Evolutionary conservation across 2,888 invertebrate species (phyloP), one percentile per base, ranked within the genome.

Genomic region (Bembecia ichneumoniformis): DNA sequence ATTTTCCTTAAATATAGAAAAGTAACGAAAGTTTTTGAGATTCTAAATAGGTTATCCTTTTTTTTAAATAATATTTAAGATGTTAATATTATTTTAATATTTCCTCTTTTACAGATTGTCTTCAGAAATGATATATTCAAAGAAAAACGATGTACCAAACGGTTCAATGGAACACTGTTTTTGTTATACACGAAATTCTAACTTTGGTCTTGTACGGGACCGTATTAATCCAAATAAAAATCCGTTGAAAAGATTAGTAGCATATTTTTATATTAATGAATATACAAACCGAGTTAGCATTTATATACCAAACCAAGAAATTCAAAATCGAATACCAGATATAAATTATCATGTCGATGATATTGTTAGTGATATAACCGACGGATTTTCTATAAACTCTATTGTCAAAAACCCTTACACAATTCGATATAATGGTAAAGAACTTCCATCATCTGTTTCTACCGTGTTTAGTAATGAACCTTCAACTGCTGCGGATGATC

Each of bases 311-410:
- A 68, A 60, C 46, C 35, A 17, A 10, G 55, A 66, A 11, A 77
- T 70, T 52, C 83, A 84, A 58, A 7, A 10, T 0, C 17, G 56
- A n/a, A 66, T 82, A 43, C 77, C 79, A 3, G 74, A 82, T 49
- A 49, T 80, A 10, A 52, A 62, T 0, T 57, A 62, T 35, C 68
- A 71, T 9, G 13, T 49, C 1, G 59, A 58, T 2, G 79, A 78
- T 28, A 16, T 44, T 5, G 11, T 40, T n/a, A 40, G n/a, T 13
- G 40, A 40, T 13, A 7, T 40, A 40, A 40, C 40, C 11, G 14
- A 40, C 14, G 13, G 14, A 40, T 40, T 40, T n/a, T 28, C 28
- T 9, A 9, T 28, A 28, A 28, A 28, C 28, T 28, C 28, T 28
- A 28, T 28, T 28, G 28, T 28, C 28, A 28, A 28, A 28, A 28